Evolutionary conservation across 53 echinoderm and acorn worm genomes (phyloP).

Genomic region (Holothuria leucospilota): DNA sequence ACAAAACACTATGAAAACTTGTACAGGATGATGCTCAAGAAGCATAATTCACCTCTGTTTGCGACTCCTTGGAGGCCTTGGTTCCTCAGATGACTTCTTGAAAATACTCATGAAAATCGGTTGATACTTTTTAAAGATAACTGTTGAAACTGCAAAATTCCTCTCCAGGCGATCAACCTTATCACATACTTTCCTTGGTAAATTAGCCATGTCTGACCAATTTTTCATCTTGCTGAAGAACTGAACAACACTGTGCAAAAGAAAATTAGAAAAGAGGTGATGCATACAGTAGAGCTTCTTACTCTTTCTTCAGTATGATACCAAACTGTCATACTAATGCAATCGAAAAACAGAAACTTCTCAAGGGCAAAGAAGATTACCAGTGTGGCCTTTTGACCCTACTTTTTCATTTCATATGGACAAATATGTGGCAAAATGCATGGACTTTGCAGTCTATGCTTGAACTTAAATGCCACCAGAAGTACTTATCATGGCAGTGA

Average conservation of each 20-base stretch:
- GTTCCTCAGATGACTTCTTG: constrained; percentile 67
- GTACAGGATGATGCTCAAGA: too few relatives aligned
- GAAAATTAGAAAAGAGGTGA: neutral
- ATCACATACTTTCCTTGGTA: constrained; percentile 90
- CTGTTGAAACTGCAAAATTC: constrained; percentile 96
- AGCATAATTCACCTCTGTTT: constrained; percentile 78
- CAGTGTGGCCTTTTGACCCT: too few relatives aligned
- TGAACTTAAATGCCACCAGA: too few relatives aligned
- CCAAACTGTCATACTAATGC: neutral
- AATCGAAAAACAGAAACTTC: too few relatives aligned
- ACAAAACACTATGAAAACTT: too few relatives aligned
- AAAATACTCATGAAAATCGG: constrained; percentile 90
- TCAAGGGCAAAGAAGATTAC: too few relatives aligned
- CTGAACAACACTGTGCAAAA: constrained; percentile 83
- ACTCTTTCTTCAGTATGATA: too few relatives aligned
- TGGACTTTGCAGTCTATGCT: too few relatives aligned
- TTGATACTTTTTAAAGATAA: constrained; percentile 97
- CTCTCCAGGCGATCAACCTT: constrained; percentile 93
- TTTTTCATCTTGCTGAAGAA: constrained; percentile 99
- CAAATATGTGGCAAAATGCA: too few relatives aligned
- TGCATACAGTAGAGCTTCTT: neutral
- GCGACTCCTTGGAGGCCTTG: constrained; percentile 77
- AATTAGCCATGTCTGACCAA: constrained; percentile 98
- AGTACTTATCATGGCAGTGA: too few relatives aligned
- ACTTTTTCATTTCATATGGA: too few relatives aligned